phyloP scores from a whole-genome alignment of 2,888 invertebrate genomes.

The Norana najaformis region DNA sequence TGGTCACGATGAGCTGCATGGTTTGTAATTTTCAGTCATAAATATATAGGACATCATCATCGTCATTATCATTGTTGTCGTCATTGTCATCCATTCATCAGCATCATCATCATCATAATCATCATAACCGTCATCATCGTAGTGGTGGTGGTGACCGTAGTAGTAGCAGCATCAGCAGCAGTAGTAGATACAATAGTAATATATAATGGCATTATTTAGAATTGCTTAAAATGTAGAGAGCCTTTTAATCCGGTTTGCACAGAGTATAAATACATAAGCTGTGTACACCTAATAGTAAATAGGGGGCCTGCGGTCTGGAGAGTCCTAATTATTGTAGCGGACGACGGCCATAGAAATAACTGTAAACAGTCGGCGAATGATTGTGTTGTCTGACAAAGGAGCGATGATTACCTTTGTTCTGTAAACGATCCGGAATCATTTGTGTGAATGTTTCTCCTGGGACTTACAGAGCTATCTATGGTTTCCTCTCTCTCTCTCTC shows the following conservation, averaged over 20 bases:
- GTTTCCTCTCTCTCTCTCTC: not conserved
- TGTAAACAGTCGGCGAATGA: not conserved
- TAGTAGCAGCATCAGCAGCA: too few species aligned
- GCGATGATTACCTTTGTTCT: not conserved
- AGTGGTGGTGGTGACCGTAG: too few species aligned
- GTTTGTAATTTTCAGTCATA: not conserved
- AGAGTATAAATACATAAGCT: not conserved
- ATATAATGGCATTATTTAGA: not conserved
- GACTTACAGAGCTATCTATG: not conserved
- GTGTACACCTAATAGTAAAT: not conserved
- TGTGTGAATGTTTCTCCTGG: not conserved
- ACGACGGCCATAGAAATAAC: not conserved
- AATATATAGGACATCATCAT: not conserved
- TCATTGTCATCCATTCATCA: not conserved
- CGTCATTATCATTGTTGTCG: too few species aligned
- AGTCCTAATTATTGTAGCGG: not conserved
- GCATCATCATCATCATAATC: not conserved
- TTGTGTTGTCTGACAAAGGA: not conserved
- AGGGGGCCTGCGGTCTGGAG: not conserved
- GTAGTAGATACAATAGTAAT: not conserved
- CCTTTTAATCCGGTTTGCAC: not conserved
- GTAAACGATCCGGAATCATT: not conserved
- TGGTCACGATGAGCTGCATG: not conserved
- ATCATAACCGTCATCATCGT: not conserved
- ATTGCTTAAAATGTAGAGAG: not conserved